These are phyloP conservation scores for Microcebus murinus DNA, from an alignment of 2,113 vertebrate genomes.

Conservation along the genomic window DNA sequence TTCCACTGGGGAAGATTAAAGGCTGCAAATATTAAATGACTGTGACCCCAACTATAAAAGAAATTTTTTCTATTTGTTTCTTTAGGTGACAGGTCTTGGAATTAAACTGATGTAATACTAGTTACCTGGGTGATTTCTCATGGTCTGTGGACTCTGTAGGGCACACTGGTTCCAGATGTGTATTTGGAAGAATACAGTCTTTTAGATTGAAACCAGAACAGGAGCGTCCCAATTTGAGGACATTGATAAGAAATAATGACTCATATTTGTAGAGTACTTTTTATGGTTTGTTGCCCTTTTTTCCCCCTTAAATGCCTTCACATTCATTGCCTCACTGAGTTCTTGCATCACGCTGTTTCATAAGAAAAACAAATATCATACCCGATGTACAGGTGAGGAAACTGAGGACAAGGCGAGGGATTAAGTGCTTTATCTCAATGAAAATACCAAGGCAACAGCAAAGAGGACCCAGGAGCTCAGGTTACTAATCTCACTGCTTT, in stretches of 20 bases:
- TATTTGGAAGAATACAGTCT: not conserved
- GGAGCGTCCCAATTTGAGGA: not conserved
- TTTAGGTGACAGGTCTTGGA: not conserved
- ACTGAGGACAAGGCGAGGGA: not conserved
- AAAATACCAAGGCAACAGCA: not conserved
- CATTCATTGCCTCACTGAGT: not conserved
- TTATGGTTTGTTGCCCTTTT: not conserved
- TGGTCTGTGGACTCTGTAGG: not conserved
- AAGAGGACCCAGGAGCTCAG: not conserved
- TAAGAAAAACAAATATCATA: not conserved
- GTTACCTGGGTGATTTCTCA: not conserved
- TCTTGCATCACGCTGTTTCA: not conserved
- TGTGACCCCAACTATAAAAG: not conserved
- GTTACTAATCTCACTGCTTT: not conserved
- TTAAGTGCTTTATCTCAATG: not conserved
- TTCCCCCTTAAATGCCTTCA: not conserved
- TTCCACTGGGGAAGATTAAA: not conserved
- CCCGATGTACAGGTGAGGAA: not conserved
- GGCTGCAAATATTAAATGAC: not conserved
- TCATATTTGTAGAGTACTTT: not conserved
- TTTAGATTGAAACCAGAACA: not conserved
- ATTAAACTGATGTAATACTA: not conserved
- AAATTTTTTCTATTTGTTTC: not conserved
- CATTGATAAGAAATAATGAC: not conserved
- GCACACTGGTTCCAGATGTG: not conserved